Evolutionary conservation across 2,888 invertebrate species (phyloP).

Genomic region (Icerya purchasi): DNA sequence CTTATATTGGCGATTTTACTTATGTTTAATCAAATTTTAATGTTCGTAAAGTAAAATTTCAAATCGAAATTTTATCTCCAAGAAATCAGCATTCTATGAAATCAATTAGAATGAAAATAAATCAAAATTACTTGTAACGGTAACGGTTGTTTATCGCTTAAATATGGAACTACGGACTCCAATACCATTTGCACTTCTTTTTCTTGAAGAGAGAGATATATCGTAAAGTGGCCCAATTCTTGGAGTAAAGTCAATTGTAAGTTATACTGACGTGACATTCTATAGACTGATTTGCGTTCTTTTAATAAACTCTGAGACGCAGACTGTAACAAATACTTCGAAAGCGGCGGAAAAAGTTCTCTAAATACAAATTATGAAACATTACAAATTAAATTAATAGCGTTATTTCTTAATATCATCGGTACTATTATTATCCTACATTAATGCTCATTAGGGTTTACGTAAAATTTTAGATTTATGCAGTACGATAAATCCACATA

Average conservation of each 20-base stretch:
- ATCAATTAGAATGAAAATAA: no score
- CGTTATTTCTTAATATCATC: not conserved
- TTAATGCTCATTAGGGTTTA: not conserved
- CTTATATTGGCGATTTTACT: no score
- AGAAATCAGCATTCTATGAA: no score
- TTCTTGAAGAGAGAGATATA: slow-evolving; percentile 18
- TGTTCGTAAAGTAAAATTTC: no score
- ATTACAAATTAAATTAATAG: not conserved
- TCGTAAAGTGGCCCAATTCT: slow-evolving; percentile 18
- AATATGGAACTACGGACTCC: slow-evolving; percentile 29
- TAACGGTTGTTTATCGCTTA: slow-evolving; percentile 37
- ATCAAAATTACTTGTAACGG: slow-evolving; percentile 34
- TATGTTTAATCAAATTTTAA: no score
- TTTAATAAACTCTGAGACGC: slow-evolving; percentile 18
- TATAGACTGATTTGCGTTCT: slow-evolving; percentile 18
- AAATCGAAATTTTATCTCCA: no score
- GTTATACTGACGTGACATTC: slow-evolving; percentile 21
- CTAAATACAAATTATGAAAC: slow-evolving; percentile 15
- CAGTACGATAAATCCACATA: no score
- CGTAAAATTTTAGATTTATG: no score
- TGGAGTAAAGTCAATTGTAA: slow-evolving; percentile 19
- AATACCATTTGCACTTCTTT: slow-evolving; percentile 24
- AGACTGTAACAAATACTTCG: slow-evolving; percentile 16
- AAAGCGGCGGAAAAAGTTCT: slow-evolving; percentile 20
- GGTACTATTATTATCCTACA: not conserved